phyloP scores from a whole-genome alignment of 2,113 vertebrate species.

The Channa maculata region DNA sequence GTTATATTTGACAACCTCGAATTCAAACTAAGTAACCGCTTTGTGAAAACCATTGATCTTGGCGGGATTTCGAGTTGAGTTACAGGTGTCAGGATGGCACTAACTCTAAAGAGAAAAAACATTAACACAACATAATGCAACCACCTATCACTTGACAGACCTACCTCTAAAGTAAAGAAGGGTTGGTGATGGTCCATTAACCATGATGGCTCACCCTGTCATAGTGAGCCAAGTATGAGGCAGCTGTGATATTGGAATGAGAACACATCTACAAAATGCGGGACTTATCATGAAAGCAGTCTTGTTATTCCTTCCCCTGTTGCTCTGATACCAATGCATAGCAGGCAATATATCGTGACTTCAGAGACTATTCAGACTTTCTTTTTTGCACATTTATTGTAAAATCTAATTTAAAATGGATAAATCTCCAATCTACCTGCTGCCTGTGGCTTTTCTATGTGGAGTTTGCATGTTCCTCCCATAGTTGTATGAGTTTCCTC shows the following conservation, averaged over 20 bases:
- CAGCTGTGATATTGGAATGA: background rate
- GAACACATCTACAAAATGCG: constrained; percentile 46
- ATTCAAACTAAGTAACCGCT: constrained; percentile 15
- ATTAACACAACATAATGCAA: constrained; percentile 35
- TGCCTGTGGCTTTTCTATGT: too few species aligned
- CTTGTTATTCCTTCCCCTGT: background rate
- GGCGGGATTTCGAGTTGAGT: constrained; percentile 42
- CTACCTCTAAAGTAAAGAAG: constrained; percentile 45
- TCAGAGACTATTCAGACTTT: constrained; percentile 37
- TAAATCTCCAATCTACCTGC: too few species aligned
- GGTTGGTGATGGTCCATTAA: constrained; percentile 69
- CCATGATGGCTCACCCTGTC: constrained; percentile 52
- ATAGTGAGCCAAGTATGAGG: background rate
- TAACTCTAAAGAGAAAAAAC: constrained; percentile 37
- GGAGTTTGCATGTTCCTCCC: too few species aligned
- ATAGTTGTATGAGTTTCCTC: too few species aligned
- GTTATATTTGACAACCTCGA: constrained; percentile 22
- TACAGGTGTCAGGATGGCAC: constrained; percentile 35
- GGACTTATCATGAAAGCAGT: constrained; percentile 3
- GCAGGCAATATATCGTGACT: constrained; percentile 6
- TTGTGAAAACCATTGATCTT: constrained; percentile 16
- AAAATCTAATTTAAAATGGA: too few species aligned
- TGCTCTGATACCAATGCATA: constrained; percentile 37
- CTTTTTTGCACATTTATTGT: too few species aligned
- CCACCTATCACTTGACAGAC: background rate